Percentiles rank a stretch among this genome's conserved stretches.
These are phyloP conservation scores for Priocnemis perturbator DNA, from an alignment of 2,888 invertebrate species.

Conservation along the genomic window DNA sequence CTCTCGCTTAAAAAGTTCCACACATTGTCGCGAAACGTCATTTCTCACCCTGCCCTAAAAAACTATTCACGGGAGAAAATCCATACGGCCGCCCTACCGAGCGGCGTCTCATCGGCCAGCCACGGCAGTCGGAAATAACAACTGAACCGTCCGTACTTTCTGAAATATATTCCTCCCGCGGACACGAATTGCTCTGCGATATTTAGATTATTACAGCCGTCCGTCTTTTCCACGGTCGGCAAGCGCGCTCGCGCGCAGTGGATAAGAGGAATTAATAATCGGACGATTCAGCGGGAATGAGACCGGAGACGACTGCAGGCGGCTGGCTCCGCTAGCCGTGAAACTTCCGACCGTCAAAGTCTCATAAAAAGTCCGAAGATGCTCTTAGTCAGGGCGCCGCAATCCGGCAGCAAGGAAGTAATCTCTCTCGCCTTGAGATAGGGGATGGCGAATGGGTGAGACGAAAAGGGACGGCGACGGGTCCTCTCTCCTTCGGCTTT, in stretches of 20 bases:
- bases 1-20: neutral
- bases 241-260: neutral
- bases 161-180: neutral
- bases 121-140: no score
- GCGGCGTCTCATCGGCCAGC: no score
- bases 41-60: no score
- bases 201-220: constrained; percentile 4
- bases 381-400: constrained; percentile 38
- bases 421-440: constrained; percentile 36
- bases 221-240: neutral
- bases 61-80: no score
- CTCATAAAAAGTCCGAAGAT: constrained; percentile 32
- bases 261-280: no score
- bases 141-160: neutral
- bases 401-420: constrained; percentile 42
- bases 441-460: constrained; percentile 2
- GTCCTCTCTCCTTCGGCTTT: neutral
- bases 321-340: no score
- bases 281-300: no score
- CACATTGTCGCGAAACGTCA: no score
- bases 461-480: neutral
- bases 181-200: constrained; percentile 5
- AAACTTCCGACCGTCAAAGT: constrained; percentile 29
- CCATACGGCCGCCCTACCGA: no score
- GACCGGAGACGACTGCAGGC: neutral